A percentile compares a stretch with the other conserved stretches of the same genome.
phyloP scores from a whole-genome alignment of 2,797 vertebrate genomes.

The Sylvia borin region DNA sequence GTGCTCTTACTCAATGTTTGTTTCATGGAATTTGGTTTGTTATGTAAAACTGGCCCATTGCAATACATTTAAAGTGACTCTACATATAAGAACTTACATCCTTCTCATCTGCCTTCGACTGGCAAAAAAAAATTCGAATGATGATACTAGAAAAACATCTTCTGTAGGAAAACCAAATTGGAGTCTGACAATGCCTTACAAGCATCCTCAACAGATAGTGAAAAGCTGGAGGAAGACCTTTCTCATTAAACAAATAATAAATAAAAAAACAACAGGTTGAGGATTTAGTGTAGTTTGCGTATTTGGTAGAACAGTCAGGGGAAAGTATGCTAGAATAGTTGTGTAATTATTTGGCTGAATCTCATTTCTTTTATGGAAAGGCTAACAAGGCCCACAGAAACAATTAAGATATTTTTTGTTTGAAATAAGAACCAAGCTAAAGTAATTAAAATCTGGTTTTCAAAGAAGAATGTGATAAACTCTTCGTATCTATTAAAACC shows the following conservation, averaged over 20 bases:
- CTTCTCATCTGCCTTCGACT: neutral
- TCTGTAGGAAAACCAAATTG: neutral
- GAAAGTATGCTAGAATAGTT: neutral
- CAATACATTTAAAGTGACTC: neutral
- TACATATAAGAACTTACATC: rapidly evolving
- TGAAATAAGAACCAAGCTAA: neutral
- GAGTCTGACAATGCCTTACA: neutral
- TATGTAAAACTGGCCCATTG: neutral
- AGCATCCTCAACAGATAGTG: neutral
- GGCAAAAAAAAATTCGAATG: neutral
- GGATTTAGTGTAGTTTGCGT: neutral
- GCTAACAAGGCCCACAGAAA: neutral
- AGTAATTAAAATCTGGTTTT: neutral
- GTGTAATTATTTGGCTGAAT: neutral
- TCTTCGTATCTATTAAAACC: neutral
- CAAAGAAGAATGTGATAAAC: neutral
- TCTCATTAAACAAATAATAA: neutral
- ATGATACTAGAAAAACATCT: neutral
- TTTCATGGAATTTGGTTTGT: neutral
- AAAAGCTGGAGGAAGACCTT: neutral
- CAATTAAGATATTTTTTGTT: neutral
- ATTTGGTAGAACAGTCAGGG: neutral
- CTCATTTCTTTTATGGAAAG: neutral
- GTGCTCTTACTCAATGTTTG: neutral
- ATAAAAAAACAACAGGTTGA: neutral